A percentile compares a stretch with the other conserved stretches of the same genome.
Evolutionary conservation across 2,888 invertebrate genomes (phyloP).

Genomic region (Chalcosyrphus nemorum): DNA sequence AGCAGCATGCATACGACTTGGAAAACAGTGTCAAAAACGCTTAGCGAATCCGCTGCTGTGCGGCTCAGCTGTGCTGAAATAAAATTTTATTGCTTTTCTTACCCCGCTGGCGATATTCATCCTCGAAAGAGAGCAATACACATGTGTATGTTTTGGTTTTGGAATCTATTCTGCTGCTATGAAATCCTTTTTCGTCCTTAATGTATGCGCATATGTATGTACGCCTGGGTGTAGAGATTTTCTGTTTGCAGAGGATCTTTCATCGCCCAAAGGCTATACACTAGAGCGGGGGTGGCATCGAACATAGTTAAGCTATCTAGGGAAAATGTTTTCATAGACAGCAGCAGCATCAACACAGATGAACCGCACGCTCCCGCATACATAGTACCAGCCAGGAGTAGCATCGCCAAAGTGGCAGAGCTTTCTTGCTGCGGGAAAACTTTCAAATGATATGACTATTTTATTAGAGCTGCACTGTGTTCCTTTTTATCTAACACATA

Average conservation of each 20-base stretch:
- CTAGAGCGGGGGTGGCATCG: slow-evolving; percentile 31
- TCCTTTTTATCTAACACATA: not conserved
- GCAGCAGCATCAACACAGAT: not conserved
- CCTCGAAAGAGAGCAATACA: slow-evolving; percentile 7
- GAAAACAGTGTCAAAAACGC: slow-evolving; percentile 43
- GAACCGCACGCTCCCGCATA: not conserved
- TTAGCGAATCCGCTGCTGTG: slow-evolving; percentile 15
- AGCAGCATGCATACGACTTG: not conserved
- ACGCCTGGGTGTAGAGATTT: slow-evolving; percentile 19
- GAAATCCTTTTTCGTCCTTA: not conserved
- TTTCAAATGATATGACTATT: slow-evolving; percentile 47
- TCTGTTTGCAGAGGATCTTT: slow-evolving; percentile 14
- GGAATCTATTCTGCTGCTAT: slow-evolving; percentile 6
- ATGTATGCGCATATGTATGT: slow-evolving; percentile 46
- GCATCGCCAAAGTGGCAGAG: not conserved
- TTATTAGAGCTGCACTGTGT: slow-evolving; percentile 24
- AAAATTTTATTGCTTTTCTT: slow-evolving; percentile 58
- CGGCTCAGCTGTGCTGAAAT: slow-evolving; percentile 36
- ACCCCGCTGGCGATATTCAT: slow-evolving; percentile 8
- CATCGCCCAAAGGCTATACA: slow-evolving; percentile 11
- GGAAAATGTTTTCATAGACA: slow-evolving; percentile 41
- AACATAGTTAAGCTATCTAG: slow-evolving; percentile 55
- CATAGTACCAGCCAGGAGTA: no score
- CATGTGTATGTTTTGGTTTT: not conserved
- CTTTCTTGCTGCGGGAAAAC: not conserved